Conservation (phyloP, 2,888 invertebrate species). For the Nezara viridula region DNA sequence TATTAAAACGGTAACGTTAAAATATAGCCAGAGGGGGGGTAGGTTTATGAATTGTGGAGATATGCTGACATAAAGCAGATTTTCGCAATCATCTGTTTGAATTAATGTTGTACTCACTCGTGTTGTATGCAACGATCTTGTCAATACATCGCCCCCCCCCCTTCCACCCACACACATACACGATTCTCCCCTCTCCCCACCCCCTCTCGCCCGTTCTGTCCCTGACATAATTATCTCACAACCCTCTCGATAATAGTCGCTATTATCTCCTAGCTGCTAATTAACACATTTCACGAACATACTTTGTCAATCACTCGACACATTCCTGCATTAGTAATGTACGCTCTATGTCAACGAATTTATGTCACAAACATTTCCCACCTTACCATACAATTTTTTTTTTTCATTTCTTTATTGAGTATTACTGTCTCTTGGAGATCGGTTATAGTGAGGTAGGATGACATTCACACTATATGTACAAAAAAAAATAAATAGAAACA, state of each 20-base stretch:
- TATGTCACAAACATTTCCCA: not conserved
- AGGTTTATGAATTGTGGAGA: not conserved
- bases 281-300: not conserved
- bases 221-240: not conserved
- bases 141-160: too few relatives aligned
- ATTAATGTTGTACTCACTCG: not conserved
- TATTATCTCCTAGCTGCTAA: not conserved
- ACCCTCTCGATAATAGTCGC: not conserved
- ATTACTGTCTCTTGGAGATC: too few relatives aligned
- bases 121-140: not conserved
- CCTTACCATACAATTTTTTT: not conserved
- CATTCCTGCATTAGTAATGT: not conserved
- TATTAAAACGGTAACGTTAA: too few relatives aligned
- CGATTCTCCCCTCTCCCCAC: not conserved
- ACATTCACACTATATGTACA: too few relatives aligned
- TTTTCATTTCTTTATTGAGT: too few relatives aligned
- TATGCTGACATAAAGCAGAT: not conserved
- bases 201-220: not conserved
- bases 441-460: too few relatives aligned
- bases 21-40: not conserved
- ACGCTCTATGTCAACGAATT: not conserved
- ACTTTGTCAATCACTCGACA: not conserved
- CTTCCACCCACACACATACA: too few relatives aligned
- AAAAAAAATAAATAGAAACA: too few relatives aligned
- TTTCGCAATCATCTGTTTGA: not conserved